Base-by-base conservation (phyloP, 1,140 invertebrate species). In the Dendroctonus valens region DNA sequence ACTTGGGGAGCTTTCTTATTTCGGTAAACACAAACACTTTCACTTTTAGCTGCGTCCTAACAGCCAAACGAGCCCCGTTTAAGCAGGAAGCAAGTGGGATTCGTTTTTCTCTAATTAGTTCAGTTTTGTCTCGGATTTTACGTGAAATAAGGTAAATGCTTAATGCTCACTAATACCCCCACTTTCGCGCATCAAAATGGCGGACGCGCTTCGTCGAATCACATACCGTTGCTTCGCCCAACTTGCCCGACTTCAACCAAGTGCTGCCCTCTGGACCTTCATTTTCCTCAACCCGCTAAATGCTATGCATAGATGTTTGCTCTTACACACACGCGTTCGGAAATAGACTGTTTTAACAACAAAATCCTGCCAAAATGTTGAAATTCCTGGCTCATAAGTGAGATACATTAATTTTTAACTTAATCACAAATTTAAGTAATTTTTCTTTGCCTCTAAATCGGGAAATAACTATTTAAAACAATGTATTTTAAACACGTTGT, bases 121-220 rank as follows among this genome's bases (percentile, higher is more conserved):
- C 55, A 66, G 52, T 69, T 72, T 68, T 73, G 70, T 72, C 69
- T 48, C 67, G 68, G 67, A 71, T 70, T 72, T 75, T 65, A 72
- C 69, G 61, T 67, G 41, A 61, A 70, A 74, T 70, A 72, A 69
- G 69, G 52, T 65, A 54, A 70, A 63, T 66, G 60, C 69, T 71
- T 70, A 74, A 58, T 68, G 52, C 41, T 61, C 48, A 61, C 59
- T 50, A 64, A 71, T 69, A 72, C 74, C 74, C 75, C 75, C 75
- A 75, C 75, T 77, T 61, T 73, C 70, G 69, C 68, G 74, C 71
- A 71, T 70, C 73, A 77, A 77, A 74, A 77, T 77, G 75, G 75
- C 75, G 72, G 75, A 69, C 69, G 63, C 73, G 70, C 69, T 70
- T 70, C 72, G 69, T 67, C 70, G 68, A 70, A 69, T 71, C 70